phyloP scores from a whole-genome alignment of 1,140 invertebrate genomes.

The Akabosia matsudoensis region DNA sequence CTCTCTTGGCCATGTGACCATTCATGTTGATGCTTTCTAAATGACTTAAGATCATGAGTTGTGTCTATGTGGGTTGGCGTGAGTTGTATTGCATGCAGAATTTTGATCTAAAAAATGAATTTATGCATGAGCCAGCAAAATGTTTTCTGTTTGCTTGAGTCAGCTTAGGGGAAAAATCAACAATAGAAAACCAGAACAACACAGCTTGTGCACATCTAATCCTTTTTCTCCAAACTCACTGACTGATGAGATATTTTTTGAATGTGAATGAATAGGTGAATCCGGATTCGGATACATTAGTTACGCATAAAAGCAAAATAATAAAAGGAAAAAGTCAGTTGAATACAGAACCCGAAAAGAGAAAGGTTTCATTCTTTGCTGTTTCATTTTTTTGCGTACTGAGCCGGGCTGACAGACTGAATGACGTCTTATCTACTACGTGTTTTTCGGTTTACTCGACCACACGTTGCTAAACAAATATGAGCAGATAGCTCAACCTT shows the following conservation, averaged over 20 bases:
- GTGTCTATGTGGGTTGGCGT: background rate
- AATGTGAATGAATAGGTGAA: background rate
- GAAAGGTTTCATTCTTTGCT: background rate
- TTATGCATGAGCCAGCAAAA: conserved; percentile 3
- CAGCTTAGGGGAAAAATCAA: background rate
- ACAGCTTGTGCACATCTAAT: conserved; percentile 17
- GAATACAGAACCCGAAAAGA: background rate
- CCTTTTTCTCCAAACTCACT: background rate
- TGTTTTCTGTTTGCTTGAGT: no score
- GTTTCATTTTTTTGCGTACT: no score
- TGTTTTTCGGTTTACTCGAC: background rate
- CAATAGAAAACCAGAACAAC: background rate
- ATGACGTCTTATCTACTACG: background rate
- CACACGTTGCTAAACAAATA: background rate
- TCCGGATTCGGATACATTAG: background rate
- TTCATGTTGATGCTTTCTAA: background rate
- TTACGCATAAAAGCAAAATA: background rate
- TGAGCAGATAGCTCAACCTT: background rate
- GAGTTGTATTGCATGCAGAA: background rate
- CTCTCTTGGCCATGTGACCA: no score
- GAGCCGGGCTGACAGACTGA: background rate
- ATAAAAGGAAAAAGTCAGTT: background rate
- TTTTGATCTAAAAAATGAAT: background rate
- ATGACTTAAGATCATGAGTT: background rate
- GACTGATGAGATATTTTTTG: conserved; percentile 9